These are phyloP conservation scores for Limnodromus scolopaceus DNA, from an alignment of 2,797 vertebrate genomes.

Conservation along the genomic window DNA sequence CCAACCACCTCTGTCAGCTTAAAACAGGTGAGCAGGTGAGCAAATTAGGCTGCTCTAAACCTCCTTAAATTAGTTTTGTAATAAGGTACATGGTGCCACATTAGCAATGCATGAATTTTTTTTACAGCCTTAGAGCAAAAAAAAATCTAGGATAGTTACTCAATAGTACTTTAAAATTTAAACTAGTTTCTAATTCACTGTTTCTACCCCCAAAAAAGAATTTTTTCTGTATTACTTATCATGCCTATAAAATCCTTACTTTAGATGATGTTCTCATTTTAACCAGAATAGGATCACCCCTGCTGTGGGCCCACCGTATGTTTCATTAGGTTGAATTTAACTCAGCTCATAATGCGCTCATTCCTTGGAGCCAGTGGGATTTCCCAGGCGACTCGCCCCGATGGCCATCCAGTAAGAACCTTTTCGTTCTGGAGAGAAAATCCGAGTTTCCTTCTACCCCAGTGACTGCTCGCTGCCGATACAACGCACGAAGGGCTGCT, in stretches of 20 bases:
- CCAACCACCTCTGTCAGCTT: not conserved
- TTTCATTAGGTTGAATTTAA: not conserved
- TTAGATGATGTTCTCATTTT: not conserved
- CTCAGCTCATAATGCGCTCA: accelerated
- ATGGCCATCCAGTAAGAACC: not conserved
- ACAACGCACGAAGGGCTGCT: not conserved
- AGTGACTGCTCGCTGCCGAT: not conserved
- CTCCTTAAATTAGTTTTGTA: not conserved
- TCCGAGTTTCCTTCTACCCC: not conserved
- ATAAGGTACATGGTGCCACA: not conserved
- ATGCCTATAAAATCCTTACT: not conserved
- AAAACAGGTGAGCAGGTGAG: not conserved
- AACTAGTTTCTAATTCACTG: not conserved
- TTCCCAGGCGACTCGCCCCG: not conserved
- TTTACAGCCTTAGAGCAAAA: not conserved
- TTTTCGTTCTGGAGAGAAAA: not conserved
- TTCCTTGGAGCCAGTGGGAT: not conserved
- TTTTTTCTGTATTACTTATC: not conserved
- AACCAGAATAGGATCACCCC: not conserved
- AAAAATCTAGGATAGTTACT: not conserved
- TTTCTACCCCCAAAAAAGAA: not conserved
- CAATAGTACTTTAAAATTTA: not conserved
- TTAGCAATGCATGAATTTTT: not conserved
- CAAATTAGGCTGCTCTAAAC: not conserved
- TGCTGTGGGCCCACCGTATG: not conserved